Conservation (phyloP, 2,113 vertebrate species). For the Apaloderma vittatum region DNA sequence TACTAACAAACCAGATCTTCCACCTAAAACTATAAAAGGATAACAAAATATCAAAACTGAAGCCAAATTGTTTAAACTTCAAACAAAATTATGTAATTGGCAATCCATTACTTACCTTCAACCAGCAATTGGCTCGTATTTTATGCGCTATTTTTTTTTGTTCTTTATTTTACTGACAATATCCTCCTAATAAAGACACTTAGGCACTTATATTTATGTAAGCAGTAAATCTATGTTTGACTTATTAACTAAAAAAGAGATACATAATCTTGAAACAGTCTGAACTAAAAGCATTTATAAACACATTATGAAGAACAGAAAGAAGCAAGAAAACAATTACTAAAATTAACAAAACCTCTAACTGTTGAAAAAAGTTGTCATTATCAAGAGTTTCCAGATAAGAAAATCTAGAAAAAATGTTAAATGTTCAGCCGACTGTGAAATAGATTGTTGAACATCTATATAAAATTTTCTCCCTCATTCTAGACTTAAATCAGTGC, state of each 20-base stretch:
- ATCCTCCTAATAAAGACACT: background rate
- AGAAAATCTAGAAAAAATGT: background rate
- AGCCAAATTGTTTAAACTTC: background rate
- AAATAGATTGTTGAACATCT: background rate
- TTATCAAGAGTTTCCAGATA: background rate
- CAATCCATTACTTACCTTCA: background rate
- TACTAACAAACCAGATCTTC: background rate
- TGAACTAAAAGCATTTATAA: background rate
- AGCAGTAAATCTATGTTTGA: background rate
- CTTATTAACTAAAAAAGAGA: background rate
- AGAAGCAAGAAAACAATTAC: background rate
- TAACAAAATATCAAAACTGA: background rate
- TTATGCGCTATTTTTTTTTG: background rate
- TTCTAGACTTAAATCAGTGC: background rate
- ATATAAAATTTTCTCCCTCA: background rate
- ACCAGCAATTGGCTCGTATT: background rate
- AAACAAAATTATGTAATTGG: background rate
- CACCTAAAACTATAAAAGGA: background rate
- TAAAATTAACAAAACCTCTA: background rate
- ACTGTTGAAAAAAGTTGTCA: background rate
- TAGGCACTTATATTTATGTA: background rate
- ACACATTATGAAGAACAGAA: background rate
- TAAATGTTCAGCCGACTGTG: background rate
- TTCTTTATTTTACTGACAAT: background rate
- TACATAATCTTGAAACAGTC: background rate